Evolutionary conservation across 2,113 vertebrate genomes (phyloP).

Genomic region (Anas platyrhynchos): DNA sequence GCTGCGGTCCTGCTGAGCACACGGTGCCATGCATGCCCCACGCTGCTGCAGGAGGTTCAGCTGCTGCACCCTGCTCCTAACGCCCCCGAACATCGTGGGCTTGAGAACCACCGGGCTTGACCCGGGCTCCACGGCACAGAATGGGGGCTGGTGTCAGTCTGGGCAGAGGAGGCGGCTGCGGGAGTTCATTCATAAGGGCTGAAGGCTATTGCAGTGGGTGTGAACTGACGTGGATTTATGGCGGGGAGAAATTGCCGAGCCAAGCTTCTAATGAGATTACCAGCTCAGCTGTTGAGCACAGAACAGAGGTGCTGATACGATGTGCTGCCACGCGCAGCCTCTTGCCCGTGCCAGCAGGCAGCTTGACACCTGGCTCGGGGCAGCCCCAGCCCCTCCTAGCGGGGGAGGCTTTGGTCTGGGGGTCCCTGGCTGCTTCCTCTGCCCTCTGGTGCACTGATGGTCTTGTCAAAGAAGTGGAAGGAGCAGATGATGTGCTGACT

Average conservation of each 20-base stretch:
- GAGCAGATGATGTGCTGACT: not conserved
- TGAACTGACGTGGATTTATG: not conserved
- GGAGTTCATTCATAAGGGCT: not conserved
- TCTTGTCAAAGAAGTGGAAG: not conserved
- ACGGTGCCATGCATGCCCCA: rapidly evolving
- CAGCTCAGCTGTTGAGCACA: not conserved
- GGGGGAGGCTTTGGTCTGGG: not conserved
- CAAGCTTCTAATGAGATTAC: not conserved
- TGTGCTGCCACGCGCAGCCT: not conserved
- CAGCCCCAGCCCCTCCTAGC: not conserved
- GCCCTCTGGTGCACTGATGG: not conserved
- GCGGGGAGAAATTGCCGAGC: not conserved
- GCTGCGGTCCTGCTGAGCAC: rapidly evolving
- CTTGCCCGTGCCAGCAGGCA: not conserved
- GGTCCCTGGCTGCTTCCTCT: not conserved
- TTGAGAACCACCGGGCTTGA: not conserved
- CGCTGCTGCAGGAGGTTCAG: too few species aligned
- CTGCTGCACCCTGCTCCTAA: too few species aligned
- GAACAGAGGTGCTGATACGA: not conserved
- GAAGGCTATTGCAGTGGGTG: not conserved
- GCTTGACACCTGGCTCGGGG: not conserved
- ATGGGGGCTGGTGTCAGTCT: not conserved
- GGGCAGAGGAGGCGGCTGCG: rapidly evolving
- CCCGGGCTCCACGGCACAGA: rapidly evolving
- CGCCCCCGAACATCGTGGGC: not conserved